Evolutionary conservation across 2,888 invertebrate genomes (phyloP).

Genomic region (Pyrrhia umbra): DNA sequence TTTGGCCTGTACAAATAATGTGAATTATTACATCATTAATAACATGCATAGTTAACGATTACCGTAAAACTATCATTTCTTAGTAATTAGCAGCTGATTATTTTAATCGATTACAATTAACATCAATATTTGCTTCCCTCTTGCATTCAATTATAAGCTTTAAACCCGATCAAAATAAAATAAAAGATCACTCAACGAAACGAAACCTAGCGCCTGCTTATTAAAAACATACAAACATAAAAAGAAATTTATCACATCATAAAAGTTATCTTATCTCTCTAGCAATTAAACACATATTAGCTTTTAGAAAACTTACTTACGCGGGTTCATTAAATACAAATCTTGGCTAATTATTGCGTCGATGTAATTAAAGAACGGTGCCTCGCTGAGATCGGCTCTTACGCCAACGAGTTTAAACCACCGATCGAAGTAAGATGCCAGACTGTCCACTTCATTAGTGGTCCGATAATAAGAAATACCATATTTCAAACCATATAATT

Average conservation of each 20-base stretch:
- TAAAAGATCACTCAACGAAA: constrained; percentile 13
- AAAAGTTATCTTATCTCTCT: constrained; percentile 62
- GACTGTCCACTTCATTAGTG: constrained; percentile 65
- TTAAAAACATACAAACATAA: constrained; percentile 39
- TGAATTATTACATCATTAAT: constrained; percentile 20
- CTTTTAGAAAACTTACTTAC: constrained; percentile 65
- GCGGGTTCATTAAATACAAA: constrained; percentile 72
- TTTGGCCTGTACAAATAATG: constrained; percentile 2
- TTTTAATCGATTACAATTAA: constrained; percentile 30
- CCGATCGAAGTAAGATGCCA: constrained; percentile 41
- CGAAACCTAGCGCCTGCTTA: constrained; percentile 18
- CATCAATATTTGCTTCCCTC: constrained; percentile 37
- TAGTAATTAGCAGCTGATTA: constrained; percentile 49
- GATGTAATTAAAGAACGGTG: constrained; percentile 64
- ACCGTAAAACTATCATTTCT: constrained; percentile 31
- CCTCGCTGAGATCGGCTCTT: constrained; percentile 47
- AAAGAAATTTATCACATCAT: constrained; percentile 56
- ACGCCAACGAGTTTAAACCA: constrained; percentile 57
- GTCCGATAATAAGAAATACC: constrained; percentile 59
- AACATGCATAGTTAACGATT: constrained; percentile 24
- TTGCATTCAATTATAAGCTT: constrained; percentile 15
- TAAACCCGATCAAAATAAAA: constrained; percentile 23
- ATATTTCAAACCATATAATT: constrained; percentile 68
- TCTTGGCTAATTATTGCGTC: constrained; percentile 73
- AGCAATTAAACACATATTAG: constrained; percentile 62